These are phyloP conservation scores for Apodemia zela DNA, from an alignment of 2,888 invertebrate species.

Conservation along the genomic window DNA sequence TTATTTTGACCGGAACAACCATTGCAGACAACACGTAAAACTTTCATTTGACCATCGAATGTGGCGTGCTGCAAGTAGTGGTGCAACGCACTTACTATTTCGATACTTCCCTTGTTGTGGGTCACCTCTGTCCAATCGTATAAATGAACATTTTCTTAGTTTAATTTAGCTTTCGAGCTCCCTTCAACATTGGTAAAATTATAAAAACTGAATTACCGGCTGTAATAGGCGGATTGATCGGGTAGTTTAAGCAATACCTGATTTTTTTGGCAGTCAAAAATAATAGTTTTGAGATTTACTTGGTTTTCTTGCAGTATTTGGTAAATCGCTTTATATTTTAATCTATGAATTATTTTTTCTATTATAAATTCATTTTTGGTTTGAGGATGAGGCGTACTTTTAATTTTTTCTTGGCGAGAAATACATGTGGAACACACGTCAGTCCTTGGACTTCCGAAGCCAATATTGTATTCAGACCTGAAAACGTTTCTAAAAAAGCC, in stretches of 20 bases:
- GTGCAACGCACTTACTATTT: no score
- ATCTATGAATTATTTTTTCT: slow-evolving; percentile 16
- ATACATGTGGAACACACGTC: slow-evolving; percentile 17
- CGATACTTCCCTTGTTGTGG: slow-evolving; percentile 30
- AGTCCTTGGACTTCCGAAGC: slow-evolving; percentile 14
- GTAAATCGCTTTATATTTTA: slow-evolving; percentile 17
- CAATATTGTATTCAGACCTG: slow-evolving; percentile 14
- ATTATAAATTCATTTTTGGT: background rate
- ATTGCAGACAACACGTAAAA: slow-evolving; percentile 37
- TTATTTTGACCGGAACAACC: slow-evolving; percentile 42
- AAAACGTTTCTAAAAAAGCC: slow-evolving; percentile 16
- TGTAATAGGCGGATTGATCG: slow-evolving; percentile 43
- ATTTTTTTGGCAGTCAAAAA: background rate
- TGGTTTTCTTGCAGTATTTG: slow-evolving; percentile 2
- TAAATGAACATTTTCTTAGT: slow-evolving; percentile 18
- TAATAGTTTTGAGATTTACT: background rate
- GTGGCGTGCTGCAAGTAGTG: no score
- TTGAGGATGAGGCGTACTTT: no score
- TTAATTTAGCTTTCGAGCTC: slow-evolving; percentile 36
- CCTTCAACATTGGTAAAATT: slow-evolving; percentile 42
- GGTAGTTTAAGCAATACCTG: slow-evolving; percentile 38
- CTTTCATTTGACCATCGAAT: no score
- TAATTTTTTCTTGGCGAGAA: no score
- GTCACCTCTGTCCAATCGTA: slow-evolving; percentile 33
- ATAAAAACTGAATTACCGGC: slow-evolving; percentile 40